phyloP scores from a whole-genome alignment of 1,140 invertebrate species.

The Bradysia coprophila region DNA sequence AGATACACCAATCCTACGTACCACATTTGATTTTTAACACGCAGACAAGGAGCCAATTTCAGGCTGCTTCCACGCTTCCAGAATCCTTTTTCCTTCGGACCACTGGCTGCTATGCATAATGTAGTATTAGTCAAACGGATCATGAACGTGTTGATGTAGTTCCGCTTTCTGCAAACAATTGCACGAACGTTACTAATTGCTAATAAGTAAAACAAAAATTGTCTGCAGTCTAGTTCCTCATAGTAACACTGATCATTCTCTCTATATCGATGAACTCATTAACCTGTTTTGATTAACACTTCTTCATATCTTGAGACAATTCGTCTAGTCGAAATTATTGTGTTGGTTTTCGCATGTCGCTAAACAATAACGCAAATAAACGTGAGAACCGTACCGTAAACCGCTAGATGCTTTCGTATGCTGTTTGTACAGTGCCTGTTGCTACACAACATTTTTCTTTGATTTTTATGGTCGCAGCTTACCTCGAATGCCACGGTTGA shows the following conservation, averaged over 20 bases:
- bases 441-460: neutral
- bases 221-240: too few relatives aligned
- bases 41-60: constrained; percentile 45
- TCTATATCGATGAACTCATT: too few relatives aligned
- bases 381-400: too few relatives aligned
- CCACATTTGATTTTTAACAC: constrained; percentile 39
- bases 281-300: too few relatives aligned
- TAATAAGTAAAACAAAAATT: neutral
- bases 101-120: constrained; percentile 47
- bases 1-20: too few relatives aligned
- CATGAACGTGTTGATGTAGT: constrained; percentile 54
- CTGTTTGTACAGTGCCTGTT: too few relatives aligned
- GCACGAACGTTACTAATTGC: neutral
- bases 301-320: too few relatives aligned
- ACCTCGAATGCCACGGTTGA: constrained; percentile 61
- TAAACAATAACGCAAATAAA: too few relatives aligned
- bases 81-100: constrained; percentile 43
- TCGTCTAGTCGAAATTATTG: too few relatives aligned
- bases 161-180: constrained; percentile 33
- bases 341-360: too few relatives aligned
- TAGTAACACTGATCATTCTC: too few relatives aligned
- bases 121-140: constrained; percentile 47
- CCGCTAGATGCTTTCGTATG: too few relatives aligned
- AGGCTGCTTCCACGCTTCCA: constrained; percentile 56
- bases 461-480: neutral